Conservation (phyloP, 53 echinoderm and acorn worm genomes). For the Apostichopus leukothele region DNA sequence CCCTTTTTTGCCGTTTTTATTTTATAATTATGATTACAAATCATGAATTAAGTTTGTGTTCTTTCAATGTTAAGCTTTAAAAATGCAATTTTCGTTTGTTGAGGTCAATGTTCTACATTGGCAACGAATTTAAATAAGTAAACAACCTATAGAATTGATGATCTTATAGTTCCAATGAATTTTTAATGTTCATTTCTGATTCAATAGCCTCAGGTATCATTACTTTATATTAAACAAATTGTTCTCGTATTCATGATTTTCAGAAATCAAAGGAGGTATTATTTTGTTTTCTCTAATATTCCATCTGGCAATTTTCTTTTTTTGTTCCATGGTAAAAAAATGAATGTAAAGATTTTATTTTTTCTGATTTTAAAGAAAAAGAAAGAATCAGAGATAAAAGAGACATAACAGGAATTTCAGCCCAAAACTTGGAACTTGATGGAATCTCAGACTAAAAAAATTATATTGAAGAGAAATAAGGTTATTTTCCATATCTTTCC, state of each 20-base stretch:
- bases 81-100: conserved; percentile 6
- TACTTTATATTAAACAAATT: conserved; percentile 8
- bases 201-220: conserved; percentile 8
- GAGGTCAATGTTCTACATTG: conserved; percentile 10
- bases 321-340: not conserved
- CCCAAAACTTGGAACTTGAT: not conserved
- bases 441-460: too few relatives aligned
- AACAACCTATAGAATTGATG: not conserved
- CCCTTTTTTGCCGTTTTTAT: too few relatives aligned
- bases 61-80: not conserved
- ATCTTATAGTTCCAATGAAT: not conserved
- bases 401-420: not conserved
- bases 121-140: conserved; percentile 1
- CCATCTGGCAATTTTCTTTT: not conserved
- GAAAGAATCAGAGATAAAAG: not conserved
- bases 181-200: conserved; percentile 11
- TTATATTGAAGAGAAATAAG: too few relatives aligned
- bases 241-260: conserved; percentile 14
- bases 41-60: not conserved
- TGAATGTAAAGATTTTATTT: not conserved
- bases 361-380: not conserved
- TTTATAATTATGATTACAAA: conserved; percentile 1
- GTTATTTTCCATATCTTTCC: not conserved
- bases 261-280: not conserved
- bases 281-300: not conserved